Base-by-base conservation (phyloP, 1,140 invertebrate species). In the Anagrus nilaparvatae region DNA sequence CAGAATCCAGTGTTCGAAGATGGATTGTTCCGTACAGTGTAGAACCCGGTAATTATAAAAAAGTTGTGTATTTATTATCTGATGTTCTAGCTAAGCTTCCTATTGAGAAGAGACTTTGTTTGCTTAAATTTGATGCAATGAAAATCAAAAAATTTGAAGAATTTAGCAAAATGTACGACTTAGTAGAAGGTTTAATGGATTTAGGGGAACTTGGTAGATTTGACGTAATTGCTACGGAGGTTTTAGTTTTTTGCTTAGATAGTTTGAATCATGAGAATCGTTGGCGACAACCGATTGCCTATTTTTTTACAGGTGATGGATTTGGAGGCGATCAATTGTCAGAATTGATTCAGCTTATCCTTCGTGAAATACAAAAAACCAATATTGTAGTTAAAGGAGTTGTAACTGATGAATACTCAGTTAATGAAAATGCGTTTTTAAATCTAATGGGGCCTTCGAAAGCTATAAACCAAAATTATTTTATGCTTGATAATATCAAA, bases 71-170 rank as follows among this genome's bases (percentile, higher is more conserved):
- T n/a, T 47, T 45, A 38, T 31, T 49, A 4, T 27, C 37, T 16
- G 17, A 34, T 20, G 41, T 32, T 7, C 7, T 53, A 9, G 7
- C 2, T 1, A 9, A 36, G 9, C 14, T 47, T 8, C 32, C 35
- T 0, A 2, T 10, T 3, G 43, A 45, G 4, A 19, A 53, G 9
- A 35, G 44, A 32, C 13, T 49, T 5, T 51, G 44, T 17, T 28
- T 33, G 9, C 32, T 49, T 18, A 47, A 49, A 39, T 51, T 31
- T 27, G 47, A 53, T 24, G 49, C 50, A 43, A 46, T 50, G 35
- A 19, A 19, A 1, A 46, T 47, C 0, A 42, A 47, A 13, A 5
- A 18, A 13, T 48, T 39, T 21, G 44, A 53, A 36, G 46, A 53
- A 37, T 53, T 46, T 41, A 48, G 40, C 0, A 8, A 17, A 8